Percentiles rank a stretch among this genome's conserved stretches.
Evolutionary conservation across 2,888 invertebrate species (phyloP).

Genomic region (Hyposoter didymator): DNA sequence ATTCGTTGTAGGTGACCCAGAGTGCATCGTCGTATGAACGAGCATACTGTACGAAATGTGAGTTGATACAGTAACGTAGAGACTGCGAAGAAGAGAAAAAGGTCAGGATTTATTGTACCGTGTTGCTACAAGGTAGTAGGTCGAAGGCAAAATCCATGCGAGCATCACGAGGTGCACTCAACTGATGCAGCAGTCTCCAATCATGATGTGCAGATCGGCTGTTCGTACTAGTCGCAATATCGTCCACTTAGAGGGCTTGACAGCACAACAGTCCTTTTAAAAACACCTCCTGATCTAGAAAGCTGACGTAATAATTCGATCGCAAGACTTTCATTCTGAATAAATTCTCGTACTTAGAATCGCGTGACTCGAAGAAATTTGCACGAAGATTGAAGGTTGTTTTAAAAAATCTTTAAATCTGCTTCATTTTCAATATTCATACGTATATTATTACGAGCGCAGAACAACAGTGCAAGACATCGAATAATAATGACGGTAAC

Average conservation of each 20-base stretch:
- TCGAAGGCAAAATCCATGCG: neutral
- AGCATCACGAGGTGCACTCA: neutral
- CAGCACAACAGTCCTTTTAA: neutral
- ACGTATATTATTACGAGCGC: neutral
- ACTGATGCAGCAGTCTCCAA: neutral
- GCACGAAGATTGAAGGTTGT: neutral
- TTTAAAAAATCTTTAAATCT: neutral
- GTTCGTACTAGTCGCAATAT: neutral
- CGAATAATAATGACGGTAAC: neutral
- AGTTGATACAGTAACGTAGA: neutral
- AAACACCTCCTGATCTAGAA: neutral
- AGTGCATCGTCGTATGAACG: neutral
- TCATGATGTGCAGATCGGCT: neutral
- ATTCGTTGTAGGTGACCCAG: slow-evolving; percentile 27
- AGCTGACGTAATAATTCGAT: neutral
- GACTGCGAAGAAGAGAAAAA: slow-evolving; percentile 18
- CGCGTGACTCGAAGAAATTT: slow-evolving; percentile 7
- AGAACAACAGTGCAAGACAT: neutral
- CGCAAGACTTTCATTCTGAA: neutral
- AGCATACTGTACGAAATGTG: neutral
- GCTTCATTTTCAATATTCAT: neutral
- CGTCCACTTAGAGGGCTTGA: neutral
- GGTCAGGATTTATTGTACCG: slow-evolving; percentile 32
- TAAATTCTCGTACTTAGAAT: neutral
- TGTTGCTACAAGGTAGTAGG: slow-evolving; percentile 1